Base-by-base conservation (phyloP, 2,113 vertebrate species). In the Telmatochromis sp. region DNA sequence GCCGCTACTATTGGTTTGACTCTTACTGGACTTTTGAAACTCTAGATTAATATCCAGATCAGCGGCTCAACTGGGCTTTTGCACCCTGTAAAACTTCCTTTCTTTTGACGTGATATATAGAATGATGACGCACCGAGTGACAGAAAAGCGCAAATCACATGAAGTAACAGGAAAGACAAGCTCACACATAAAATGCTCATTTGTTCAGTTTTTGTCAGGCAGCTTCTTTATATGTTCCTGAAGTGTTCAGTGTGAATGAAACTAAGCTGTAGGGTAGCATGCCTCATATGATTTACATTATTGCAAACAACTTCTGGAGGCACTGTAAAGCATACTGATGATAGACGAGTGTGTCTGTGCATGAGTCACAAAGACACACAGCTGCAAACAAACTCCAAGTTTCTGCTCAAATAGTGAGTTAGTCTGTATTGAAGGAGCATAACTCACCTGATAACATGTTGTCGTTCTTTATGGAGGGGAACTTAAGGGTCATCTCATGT, bases 401-500 rank as follows among this genome's bases (percentile, higher is more conserved):
- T 86, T 82, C n/a, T 63, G 51, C 83, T 89, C 51, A 70, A 60
- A 81, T 7, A 19, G 68, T 19, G 54, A 31, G 73, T 33, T 68
- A 31, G 81, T 75, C 33, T 82, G 82, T 49, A 85, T 21, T 33
- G 73, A 85, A 84, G 81, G 8, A 23, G 45, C 31, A 75, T 88
- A 92, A 93, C 97, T 97, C 97, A 99, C 99, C 99, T 98, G 98
- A 99, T 96, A 99, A 95, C 97, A 99, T 97, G 96, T 97, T 99
- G 97, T 99, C 99, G 87, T 97, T 98, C 97, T 99, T 99, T 97
- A 99, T 98, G 94, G 98, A 98, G 90, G 99, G 97, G 94, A 99
- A 99, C 97, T 99, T 99, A 94, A 99, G 97, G 96, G 98, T 99
- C 99, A 99, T 99, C 97, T 99, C 99, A 96, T 99, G 99, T 96